Evolutionary conservation across 2,797 vertebrate genomes (phyloP).

Genomic region (Acanthornis magna): DNA sequence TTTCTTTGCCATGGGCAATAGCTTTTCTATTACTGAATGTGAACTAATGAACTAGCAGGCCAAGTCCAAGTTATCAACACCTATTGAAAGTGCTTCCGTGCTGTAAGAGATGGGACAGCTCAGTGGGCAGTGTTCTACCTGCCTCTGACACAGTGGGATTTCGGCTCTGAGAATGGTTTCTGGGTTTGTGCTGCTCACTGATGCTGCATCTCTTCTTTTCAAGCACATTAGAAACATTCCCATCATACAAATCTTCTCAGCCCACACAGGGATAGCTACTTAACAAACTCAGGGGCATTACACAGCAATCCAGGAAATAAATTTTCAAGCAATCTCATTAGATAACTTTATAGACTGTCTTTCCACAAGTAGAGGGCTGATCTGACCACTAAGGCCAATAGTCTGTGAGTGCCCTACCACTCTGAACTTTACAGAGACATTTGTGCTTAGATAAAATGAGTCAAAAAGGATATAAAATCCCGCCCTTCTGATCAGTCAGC

Average conservation of each 20-base stretch:
- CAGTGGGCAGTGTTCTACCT: not conserved
- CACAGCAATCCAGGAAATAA: not conserved
- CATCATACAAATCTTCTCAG: not conserved
- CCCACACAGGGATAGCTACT: not conserved
- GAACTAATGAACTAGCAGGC: slow-evolving; percentile 5
- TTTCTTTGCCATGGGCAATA: slow-evolving; percentile 5
- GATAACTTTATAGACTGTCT: not conserved
- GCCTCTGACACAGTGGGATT: not conserved
- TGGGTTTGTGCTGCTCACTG: not conserved
- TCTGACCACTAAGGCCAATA: not conserved
- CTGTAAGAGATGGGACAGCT: not conserved
- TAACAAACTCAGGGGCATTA: not conserved
- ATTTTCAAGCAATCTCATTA: accelerated
- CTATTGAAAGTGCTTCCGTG: not conserved
- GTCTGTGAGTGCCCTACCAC: accelerated
- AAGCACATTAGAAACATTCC: not conserved
- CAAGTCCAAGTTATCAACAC: not conserved
- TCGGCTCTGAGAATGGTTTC: accelerated
- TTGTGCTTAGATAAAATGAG: not conserved
- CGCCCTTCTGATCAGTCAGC: not conserved
- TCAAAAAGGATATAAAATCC: not conserved
- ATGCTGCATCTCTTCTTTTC: not conserved
- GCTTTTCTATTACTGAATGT: slow-evolving; percentile 17
- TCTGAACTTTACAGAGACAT: not conserved
- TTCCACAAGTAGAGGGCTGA: not conserved